These are phyloP conservation scores for Fabriciana adippe DNA, from an alignment of 2,888 invertebrate genomes.

Conservation along the genomic window DNA sequence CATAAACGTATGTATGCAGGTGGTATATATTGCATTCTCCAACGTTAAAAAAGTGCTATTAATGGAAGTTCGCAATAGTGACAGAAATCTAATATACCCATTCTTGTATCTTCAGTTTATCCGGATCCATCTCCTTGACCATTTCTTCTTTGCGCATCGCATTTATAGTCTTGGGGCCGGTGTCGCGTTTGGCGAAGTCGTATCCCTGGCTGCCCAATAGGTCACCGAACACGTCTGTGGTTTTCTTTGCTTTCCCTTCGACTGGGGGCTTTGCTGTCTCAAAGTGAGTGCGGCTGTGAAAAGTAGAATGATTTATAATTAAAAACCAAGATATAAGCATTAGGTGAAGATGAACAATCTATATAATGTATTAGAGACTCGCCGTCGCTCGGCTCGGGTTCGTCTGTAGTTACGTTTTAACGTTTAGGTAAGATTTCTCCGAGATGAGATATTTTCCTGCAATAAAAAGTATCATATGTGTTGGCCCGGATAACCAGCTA, in stretches of 20 bases:
- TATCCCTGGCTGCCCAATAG: slow-evolving; percentile 95
- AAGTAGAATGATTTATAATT: background rate
- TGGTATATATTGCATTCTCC: no score
- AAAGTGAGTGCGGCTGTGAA: slow-evolving; percentile 87
- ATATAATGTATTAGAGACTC: background rate
- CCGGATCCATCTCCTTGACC: slow-evolving; percentile 94
- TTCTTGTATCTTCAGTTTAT: slow-evolving; percentile 90
- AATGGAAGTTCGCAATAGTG: no score
- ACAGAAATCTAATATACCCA: slow-evolving; percentile 83
- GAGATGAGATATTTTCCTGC: no score
- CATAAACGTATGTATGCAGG: no score
- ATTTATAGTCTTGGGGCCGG: slow-evolving; percentile 93
- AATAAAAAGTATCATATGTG: no score
- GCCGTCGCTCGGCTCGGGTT: no score
- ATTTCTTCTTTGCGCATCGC: slow-evolving; percentile 95
- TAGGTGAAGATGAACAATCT: background rate
- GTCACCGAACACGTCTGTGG: slow-evolving; percentile 93
- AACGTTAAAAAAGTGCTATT: no score
- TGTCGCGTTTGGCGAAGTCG: slow-evolving; percentile 88
- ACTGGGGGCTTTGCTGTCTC: slow-evolving; percentile 75
- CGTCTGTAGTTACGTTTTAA: no score
- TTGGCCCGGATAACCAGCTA: no score
- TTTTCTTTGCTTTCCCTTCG: slow-evolving; percentile 72
- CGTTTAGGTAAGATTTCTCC: no score
- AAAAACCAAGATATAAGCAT: background rate